Evolutionary conservation across 2,797 vertebrate genomes (phyloP).

Genomic region (Poecilia wingei): DNA sequence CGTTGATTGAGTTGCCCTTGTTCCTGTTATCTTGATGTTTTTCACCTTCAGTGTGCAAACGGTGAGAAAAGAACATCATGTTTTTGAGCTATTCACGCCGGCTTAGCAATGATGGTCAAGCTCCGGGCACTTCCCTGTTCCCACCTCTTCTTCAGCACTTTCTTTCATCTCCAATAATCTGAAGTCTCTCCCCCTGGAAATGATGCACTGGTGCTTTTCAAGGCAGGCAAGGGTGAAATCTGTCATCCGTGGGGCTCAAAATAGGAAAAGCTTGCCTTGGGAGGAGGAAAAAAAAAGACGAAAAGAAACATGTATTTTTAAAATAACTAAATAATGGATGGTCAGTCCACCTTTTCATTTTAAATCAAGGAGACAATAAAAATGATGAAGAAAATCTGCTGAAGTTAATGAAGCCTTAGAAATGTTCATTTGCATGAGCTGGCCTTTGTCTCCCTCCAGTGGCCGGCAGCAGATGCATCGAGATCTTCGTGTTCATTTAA

Average conservation of each 20-base stretch:
- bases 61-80: conserved; percentile 9
- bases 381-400: conserved; percentile 18
- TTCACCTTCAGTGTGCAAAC: conserved; percentile 29
- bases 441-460: conserved; percentile 68
- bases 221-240: conserved; percentile 31
- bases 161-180: conserved; percentile 45
- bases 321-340: conserved; percentile 10
- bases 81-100: conserved; percentile 28
- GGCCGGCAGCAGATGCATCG: conserved; percentile 4
- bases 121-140: conserved; percentile 4
- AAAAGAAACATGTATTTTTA: conserved; percentile 5
- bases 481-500: conserved; percentile 1
- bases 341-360: conserved; percentile 27
- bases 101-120: conserved; percentile 27
- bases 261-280: conserved; percentile 1
- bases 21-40: conserved; percentile 49
- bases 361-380: conserved; percentile 27
- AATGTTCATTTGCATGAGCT: conserved; percentile 8
- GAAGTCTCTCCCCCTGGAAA: conserved; percentile 42
- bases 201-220: conserved; percentile 38
- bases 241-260: conserved; percentile 42
- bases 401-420: conserved; percentile 10
- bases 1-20: conserved; percentile 48
- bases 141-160: conserved; percentile 19
- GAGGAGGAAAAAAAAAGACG: conserved; percentile 22